Evolutionary conservation across 2,888 invertebrate species (phyloP).

Genomic region (Caprella mutica): DNA sequence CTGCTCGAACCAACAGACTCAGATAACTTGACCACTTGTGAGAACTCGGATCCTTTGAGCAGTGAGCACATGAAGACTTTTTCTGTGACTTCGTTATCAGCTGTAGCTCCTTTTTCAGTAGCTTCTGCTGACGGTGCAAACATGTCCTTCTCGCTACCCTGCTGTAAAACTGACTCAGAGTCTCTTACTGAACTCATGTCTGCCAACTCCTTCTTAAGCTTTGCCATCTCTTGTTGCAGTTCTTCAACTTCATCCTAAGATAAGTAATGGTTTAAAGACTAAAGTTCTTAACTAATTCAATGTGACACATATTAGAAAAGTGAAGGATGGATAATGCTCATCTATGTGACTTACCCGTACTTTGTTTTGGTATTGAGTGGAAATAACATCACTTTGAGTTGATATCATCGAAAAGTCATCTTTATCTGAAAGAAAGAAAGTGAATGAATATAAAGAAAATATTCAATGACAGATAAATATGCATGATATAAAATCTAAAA

Average conservation of each 20-base stretch:
- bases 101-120: neutral
- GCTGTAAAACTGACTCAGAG: neutral
- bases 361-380: conserved; percentile 21
- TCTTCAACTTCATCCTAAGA: conserved; percentile 20
- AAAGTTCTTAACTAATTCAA: neutral
- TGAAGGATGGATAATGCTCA: neutral
- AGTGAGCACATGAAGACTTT: too few species aligned
- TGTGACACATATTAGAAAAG: neutral
- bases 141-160: too few species aligned
- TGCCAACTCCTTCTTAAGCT: conserved; percentile 14
- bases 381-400: conserved; percentile 24
- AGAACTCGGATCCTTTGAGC: too few species aligned
- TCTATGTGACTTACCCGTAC: conserved; percentile 14
- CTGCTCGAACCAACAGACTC: too few species aligned
- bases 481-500: too few species aligned
- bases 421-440: too few species aligned
- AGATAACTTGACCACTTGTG: too few species aligned
- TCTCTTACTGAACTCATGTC: conserved; percentile 4
- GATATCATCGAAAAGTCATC: conserved; percentile 20
- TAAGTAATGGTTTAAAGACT: neutral
- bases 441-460: too few species aligned
- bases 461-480: too few species aligned
- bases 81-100: neutral
- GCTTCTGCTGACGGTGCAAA: too few species aligned
- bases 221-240: conserved; percentile 9